A percentile compares a stretch with the other conserved stretches of the same genome.
Evolutionary conservation across 2,888 invertebrate species (phyloP).

Genomic region (Epirrhoe tristata): DNA sequence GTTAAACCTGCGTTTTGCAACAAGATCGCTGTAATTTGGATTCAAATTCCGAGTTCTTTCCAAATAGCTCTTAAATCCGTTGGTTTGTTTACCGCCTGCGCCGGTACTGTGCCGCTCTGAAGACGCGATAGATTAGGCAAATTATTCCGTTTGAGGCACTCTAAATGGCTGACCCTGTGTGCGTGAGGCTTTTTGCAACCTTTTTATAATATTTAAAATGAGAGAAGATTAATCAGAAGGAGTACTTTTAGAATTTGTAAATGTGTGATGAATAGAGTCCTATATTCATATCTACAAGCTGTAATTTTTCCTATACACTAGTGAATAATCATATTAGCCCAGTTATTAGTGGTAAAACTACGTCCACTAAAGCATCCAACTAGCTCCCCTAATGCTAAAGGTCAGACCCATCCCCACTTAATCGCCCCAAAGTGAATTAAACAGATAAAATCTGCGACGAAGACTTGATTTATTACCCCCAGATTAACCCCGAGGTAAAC

Average conservation of each 20-base stretch:
- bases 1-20: conserved; percentile 16
- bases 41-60: conserved; percentile 19
- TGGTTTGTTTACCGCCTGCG: conserved; percentile 11
- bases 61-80: conserved; percentile 13
- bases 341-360: conserved; percentile 5
- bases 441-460: conserved; percentile 58
- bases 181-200: not conserved
- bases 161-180: conserved; percentile 20
- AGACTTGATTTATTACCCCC: conserved; percentile 53
- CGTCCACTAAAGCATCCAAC: conserved; percentile 17
- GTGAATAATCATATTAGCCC: not conserved
- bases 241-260: not conserved
- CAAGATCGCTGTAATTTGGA: conserved; percentile 18
- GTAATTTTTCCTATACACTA: no score
- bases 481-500: conserved; percentile 50
- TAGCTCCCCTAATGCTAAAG: conserved; percentile 30
- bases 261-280: not conserved
- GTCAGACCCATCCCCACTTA: conserved; percentile 46
- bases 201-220: conserved; percentile 1
- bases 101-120: conserved; percentile 12
- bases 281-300: no score
- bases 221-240: not conserved
- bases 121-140: conserved; percentile 25
- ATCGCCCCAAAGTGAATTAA: conserved; percentile 60
- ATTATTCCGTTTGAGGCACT: conserved; percentile 24